phyloP scores from a whole-genome alignment of 64 coral and sea anemone genomes.

The Astreopora myriophthalma region DNA sequence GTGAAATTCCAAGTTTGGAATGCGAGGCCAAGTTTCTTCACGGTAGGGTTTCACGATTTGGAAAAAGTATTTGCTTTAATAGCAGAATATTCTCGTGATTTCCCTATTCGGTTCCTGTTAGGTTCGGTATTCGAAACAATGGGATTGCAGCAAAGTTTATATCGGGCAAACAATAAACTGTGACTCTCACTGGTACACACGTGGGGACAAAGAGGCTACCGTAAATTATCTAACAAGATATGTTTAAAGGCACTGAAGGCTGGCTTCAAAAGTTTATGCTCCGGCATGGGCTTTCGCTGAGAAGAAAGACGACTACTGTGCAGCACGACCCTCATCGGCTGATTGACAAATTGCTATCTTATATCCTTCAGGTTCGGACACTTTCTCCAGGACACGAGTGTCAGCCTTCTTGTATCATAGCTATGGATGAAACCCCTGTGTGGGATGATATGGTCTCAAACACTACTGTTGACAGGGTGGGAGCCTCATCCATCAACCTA shows the following conservation, averaged over 20 bases:
- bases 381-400: slow-evolving; percentile 40
- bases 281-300: slow-evolving; percentile 43
- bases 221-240: too few relatives aligned
- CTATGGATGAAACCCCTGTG: slow-evolving; percentile 44
- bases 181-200: background rate
- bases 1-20: too few relatives aligned
- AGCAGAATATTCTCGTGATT: background rate
- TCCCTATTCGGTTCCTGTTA: background rate
- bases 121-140: background rate
- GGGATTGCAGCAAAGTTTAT: background rate
- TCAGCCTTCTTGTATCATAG: slow-evolving; percentile 51
- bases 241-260: slow-evolving; percentile 35
- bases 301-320: slow-evolving; percentile 59
- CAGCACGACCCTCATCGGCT: slow-evolving; percentile 30
- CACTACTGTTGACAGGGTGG: slow-evolving; percentile 5
- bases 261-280: slow-evolving; percentile 60
- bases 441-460: slow-evolving; percentile 14
- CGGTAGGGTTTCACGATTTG: background rate
- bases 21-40: background rate
- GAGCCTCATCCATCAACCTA: background rate
- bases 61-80: background rate
- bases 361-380: slow-evolving; percentile 48
- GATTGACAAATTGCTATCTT: slow-evolving; percentile 50
- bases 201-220: background rate
- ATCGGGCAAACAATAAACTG: too few relatives aligned